Conservation (phyloP, 2,113 vertebrate species). For the Riparia riparia region DNA sequence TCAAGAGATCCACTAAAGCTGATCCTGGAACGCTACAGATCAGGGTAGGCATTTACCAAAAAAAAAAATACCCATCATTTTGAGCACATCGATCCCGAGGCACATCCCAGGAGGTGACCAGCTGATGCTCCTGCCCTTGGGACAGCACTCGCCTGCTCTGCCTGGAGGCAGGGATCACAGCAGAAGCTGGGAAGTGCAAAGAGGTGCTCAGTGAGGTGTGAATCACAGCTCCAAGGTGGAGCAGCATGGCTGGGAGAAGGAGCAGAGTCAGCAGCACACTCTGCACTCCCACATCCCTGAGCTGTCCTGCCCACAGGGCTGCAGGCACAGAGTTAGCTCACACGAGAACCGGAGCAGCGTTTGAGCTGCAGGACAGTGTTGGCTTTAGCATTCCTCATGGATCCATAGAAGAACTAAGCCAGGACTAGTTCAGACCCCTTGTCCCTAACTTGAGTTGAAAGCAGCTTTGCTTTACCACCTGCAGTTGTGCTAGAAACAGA, state of each 20-base stretch:
- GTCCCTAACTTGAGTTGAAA: neutral
- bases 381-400: neutral
- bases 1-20: neutral
- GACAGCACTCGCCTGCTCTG: neutral
- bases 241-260: neutral
- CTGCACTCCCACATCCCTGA: rapidly evolving
- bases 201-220: neutral
- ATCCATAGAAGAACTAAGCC: neutral
- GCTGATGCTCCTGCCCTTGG: neutral
- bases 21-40: neutral
- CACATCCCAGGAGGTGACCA: neutral
- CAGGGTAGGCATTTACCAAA: neutral
- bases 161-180: neutral
- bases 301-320: neutral
- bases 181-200: neutral
- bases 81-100: neutral
- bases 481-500: neutral
- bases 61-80: neutral
- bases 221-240: neutral
- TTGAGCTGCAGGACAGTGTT: neutral
- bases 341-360: neutral
- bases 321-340: neutral
- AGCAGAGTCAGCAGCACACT: neutral
- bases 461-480: neutral
- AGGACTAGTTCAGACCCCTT: neutral